Base-by-base conservation (phyloP, 2,888 invertebrate species). In the Onthophagus sagittarius region DNA sequence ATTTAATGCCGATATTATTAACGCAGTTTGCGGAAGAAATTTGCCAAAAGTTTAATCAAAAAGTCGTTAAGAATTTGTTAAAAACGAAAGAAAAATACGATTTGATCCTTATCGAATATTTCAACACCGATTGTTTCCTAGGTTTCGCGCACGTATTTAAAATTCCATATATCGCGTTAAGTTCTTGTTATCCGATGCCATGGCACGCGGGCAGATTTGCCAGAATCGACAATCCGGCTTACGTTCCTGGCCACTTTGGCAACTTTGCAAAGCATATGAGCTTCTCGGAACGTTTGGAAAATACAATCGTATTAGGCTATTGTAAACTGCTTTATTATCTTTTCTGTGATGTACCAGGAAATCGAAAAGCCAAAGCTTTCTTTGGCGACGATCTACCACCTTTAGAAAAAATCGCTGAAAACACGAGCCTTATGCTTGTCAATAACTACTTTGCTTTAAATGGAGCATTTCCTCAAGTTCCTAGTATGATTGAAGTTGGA, bases 71-170 rank as follows among this genome's bases (percentile, higher is more conserved):
- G 5, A 78, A 83, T 74, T 80, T 86, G 11, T 74, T 86, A 4
- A 83, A 83, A 63, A 79, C 81, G 3, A 86, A 85, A 77, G 82
- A 82, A 0, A 88, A 88, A 72, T 92, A 89, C 79, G 92, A 93
- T 81, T 82, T 93, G 0, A 86, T 92, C 4, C 82, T 93, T 0
- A 85, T 89, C 65, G 93, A 93, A 82, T 88, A 88, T 74, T 93
- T 93, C 80, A 91, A 91, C 76, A 88, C 88, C 74, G 91, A 93
- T 79, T 92, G 93, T 80, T 89, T 89, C 81, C 83, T 92, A 76
- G 90, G 89, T 0, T 82, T 93, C 39, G 89, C 89, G 0, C 86
- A 91, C 79, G 87, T 88, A 76, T 85, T 92, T 7, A 83, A 87
- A 62, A 90, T 89, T 0, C 88, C 88, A 0, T 85, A 86, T 65